A percentile compares a stretch with the other conserved stretches of the same genome.
phyloP scores from a whole-genome alignment of 2,797 vertebrate species.

The Gallinago solitaria region DNA sequence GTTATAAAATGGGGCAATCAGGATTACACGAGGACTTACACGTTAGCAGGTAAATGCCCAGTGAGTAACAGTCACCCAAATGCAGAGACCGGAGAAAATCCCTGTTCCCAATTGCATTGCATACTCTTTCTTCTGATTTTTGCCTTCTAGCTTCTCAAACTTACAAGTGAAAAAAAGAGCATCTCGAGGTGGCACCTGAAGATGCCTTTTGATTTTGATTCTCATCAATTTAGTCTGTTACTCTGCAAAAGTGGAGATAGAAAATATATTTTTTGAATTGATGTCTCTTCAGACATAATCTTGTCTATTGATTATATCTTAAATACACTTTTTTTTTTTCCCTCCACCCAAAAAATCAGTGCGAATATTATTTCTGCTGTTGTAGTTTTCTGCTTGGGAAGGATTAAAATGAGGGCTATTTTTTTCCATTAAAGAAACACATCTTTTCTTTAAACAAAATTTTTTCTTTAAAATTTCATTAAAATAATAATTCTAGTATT shows the following conservation, averaged over 20 bases:
- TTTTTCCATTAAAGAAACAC: background rate
- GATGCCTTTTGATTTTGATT: background rate
- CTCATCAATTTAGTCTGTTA: background rate
- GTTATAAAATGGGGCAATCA: background rate
- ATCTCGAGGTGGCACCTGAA: background rate
- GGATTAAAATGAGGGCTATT: background rate
- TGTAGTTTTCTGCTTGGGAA: constrained; percentile 41
- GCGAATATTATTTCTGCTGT: constrained; percentile 20
- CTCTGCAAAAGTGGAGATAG: background rate
- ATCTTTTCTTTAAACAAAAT: background rate
- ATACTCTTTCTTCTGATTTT: background rate
- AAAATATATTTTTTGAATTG: background rate
- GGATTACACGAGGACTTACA: background rate
- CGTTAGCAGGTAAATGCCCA: background rate
- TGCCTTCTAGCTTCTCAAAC: background rate
- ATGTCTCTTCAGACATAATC: background rate
- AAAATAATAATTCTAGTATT: background rate
- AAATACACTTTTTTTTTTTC: background rate
- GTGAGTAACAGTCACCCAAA: background rate
- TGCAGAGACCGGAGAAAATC: background rate
- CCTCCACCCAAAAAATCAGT: background rate
- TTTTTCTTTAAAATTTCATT: background rate
- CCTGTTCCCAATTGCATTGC: too few species aligned
- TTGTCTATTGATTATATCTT: background rate
- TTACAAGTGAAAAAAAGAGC: background rate